Conservation (phyloP, 2,888 invertebrate species). For the Xanthorhoe designata region DNA sequence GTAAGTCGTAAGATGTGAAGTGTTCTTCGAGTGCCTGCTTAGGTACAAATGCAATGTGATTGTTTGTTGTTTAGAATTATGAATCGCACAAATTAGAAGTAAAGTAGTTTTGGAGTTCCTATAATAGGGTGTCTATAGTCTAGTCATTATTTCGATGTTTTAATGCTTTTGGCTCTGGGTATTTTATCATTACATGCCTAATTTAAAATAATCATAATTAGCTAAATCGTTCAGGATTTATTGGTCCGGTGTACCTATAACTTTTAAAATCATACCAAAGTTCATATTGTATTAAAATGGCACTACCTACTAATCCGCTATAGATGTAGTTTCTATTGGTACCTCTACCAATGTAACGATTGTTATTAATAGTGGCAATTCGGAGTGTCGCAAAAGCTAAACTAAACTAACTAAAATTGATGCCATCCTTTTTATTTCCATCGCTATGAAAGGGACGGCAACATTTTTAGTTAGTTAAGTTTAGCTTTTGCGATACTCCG, state of each 20-base stretch:
- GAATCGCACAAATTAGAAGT: slow-evolving; percentile 10
- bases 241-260: too few species aligned
- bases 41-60: slow-evolving; percentile 51
- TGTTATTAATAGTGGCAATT: too few species aligned
- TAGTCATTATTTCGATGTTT: slow-evolving; percentile 35
- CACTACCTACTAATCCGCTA: not conserved
- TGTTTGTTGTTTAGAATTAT: slow-evolving; percentile 49
- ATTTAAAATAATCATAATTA: not conserved
- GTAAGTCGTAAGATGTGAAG: slow-evolving; percentile 47
- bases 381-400: too few species aligned
- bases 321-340: not conserved
- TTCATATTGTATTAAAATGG: not conserved
- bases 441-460: too few species aligned
- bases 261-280: not conserved
- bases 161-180: slow-evolving; percentile 25
- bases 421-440: too few species aligned
- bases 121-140: slow-evolving; percentile 31
- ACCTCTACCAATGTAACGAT: not conserved
- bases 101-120: slow-evolving; percentile 35
- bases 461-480: too few species aligned
- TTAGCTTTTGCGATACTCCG: too few species aligned
- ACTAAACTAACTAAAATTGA: too few species aligned
- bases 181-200: not conserved
- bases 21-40: slow-evolving; percentile 56
- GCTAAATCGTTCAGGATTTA: not conserved